Base-by-base conservation (phyloP, 2,888 invertebrate genomes). In the Onchidella celtica region DNA sequence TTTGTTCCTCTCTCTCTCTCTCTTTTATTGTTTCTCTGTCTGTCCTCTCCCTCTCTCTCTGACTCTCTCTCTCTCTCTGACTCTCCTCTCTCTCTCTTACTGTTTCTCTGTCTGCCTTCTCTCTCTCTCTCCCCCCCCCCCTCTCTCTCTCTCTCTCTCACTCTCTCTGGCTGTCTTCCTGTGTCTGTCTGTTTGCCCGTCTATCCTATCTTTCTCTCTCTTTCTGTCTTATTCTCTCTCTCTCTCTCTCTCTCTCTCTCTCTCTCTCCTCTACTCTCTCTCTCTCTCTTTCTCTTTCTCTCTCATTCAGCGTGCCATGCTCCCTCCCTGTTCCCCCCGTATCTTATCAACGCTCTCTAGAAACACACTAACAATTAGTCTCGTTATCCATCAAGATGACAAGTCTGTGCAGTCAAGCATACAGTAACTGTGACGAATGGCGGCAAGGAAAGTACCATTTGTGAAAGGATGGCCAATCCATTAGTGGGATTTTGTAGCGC, bases 211-310 rank as follows among this genome's bases (percentile, higher is more conserved):
- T 32, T 32, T 47, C 27, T 32, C 65, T 24, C 1, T 29, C 32
- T 47, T 29, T 75, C 24, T 61, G 24, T n/a, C 36, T 63, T 2
- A 36, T 38, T 70, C 4, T 27, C 24, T 70, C 40, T 70, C 27
- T 11, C 27, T 40, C 70, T 69, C 36, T n/a, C 34, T 47, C 34
- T 73, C 47, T 66, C 72, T 79, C 73, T 55, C 72, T 55, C 66
- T 79, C 66, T 73, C 27, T n/a, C 24, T 14, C 17, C 38, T 27
- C n/a, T 32, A 47, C 40, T 32, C 65, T 24, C 1, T 29, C 32
- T 47, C 47, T 75, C 36, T 61, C 36, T n/a, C 36, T 63, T 2
- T 63, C 61, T 55, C 55, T 59, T 32, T 34, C 69, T 57, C 69
- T 36, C 77, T 68, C 68, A 57, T 57, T 57, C 57, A 24, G 57